phyloP scores from a whole-genome alignment of 2,888 invertebrate genomes.

The Agrilus cyanescens region DNA sequence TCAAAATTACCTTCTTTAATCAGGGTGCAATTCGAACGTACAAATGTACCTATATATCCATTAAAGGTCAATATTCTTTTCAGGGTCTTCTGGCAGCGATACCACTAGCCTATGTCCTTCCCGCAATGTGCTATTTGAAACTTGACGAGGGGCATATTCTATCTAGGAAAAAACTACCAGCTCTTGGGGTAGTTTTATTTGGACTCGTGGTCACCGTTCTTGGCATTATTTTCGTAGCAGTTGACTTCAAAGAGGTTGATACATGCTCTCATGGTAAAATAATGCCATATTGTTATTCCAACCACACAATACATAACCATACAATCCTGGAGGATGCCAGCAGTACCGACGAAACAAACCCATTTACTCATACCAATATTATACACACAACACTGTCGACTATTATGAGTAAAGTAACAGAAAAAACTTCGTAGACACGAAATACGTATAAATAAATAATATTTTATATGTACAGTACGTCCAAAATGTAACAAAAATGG shows the following conservation, averaged over 20 bases:
- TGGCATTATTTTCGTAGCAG: slow-evolving; percentile 46
- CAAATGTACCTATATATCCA: too few relatives aligned
- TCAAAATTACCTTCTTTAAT: too few relatives aligned
- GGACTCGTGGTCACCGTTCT: slow-evolving; percentile 50
- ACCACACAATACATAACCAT: not conserved
- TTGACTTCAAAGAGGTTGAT: slow-evolving; percentile 40
- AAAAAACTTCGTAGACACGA: too few relatives aligned
- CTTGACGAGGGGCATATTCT: slow-evolving; percentile 59
- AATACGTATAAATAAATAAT: too few relatives aligned
- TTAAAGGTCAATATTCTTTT: slow-evolving; percentile 7
- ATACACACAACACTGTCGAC: too few relatives aligned
- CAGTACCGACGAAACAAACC: too few relatives aligned
- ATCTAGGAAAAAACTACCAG: slow-evolving; percentile 56
- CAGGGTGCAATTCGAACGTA: too few relatives aligned
- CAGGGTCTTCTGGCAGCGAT: slow-evolving; percentile 73
- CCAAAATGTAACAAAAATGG: too few relatives aligned
- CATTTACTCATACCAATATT: too few relatives aligned
- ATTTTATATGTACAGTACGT: too few relatives aligned
- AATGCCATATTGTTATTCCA: slow-evolving; percentile 44
- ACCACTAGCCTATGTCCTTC: slow-evolving; percentile 71
- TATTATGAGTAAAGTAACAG: too few relatives aligned
- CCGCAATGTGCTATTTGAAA: slow-evolving; percentile 65
- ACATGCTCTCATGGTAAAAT: slow-evolving; percentile 54
- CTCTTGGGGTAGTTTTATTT: slow-evolving; percentile 55
- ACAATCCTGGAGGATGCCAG: too few relatives aligned